Conservation (phyloP, 2,888 invertebrate species). For the Spodoptera exigua region DNA sequence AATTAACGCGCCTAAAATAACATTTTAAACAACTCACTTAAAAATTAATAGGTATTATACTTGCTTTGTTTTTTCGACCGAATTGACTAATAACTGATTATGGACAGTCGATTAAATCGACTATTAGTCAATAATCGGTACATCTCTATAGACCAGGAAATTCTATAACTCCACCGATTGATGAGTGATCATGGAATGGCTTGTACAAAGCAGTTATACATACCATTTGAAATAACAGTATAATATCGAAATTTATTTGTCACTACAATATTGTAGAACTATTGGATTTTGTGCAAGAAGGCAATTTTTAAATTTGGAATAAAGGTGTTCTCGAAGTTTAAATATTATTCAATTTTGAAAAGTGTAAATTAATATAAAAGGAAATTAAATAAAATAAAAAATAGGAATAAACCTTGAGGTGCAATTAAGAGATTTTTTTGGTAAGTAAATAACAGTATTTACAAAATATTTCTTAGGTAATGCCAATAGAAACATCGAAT, state of each 20-base stretch:
- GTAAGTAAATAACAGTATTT: conserved; percentile 33
- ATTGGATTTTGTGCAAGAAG: conserved; percentile 33
- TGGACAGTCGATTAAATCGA: conserved; percentile 33
- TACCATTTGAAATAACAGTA: conserved; percentile 60
- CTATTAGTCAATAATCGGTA: conserved; percentile 57
- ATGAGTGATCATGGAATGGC: conserved; percentile 68
- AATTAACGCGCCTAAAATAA: neutral
- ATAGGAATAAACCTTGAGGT: conserved; percentile 23
- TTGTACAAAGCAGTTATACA: conserved; percentile 85
- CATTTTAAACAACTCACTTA: neutral
- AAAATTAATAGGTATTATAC: conserved; percentile 40
- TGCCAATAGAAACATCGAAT: conserved; percentile 59
- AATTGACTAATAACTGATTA: conserved; percentile 35
- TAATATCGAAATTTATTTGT: conserved; percentile 13
- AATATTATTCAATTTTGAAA: neutral
- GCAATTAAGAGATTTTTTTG: conserved; percentile 26
- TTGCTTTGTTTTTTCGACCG: conserved; percentile 49
- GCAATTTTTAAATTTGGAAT: neutral
- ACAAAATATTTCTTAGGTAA: conserved; percentile 45
- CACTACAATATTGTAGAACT: conserved; percentile 2
- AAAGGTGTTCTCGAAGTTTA: no score
- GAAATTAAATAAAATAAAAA: conserved; percentile 7
- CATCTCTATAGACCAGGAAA: conserved; percentile 76
- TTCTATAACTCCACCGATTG: conserved; percentile 74
- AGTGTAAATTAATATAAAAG: conserved; percentile 4